Percentiles rank a stretch among this genome's conserved stretches.
Evolutionary conservation across 1,140 invertebrate genomes (phyloP).

Genomic region (Holotrichia oblita): DNA sequence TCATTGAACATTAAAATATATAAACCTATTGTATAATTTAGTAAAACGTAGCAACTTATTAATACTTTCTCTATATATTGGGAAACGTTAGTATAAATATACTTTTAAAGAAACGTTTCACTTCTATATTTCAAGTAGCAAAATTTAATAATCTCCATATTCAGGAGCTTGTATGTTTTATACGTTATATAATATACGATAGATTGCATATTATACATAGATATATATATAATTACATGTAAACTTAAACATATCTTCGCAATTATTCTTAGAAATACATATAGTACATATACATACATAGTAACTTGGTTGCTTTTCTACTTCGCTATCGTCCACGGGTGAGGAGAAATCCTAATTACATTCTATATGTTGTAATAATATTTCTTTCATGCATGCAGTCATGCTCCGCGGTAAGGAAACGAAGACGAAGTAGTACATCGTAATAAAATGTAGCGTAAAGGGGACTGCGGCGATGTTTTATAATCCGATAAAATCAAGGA

Average conservation of each 20-base stretch:
- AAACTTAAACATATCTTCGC: neutral
- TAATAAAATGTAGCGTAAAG: neutral
- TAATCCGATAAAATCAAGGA: neutral
- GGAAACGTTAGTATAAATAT: no score
- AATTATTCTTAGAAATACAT: neutral
- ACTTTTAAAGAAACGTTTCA: no score
- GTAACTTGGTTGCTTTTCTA: neutral
- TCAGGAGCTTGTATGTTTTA: no score
- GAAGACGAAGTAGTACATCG: neutral
- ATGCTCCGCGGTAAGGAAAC: neutral
- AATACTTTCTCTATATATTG: no score
- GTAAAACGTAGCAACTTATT: no score
- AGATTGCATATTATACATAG: neutral
- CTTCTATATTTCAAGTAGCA: no score
- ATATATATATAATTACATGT: neutral
- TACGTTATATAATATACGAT: no score
- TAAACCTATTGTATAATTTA: no score
- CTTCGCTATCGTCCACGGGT: neutral
- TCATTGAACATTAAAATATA: no score
- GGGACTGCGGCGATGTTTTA: neutral
- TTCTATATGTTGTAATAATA: neutral
- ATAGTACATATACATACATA: neutral
- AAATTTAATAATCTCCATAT: no score
- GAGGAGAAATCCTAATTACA: slow-evolving; percentile 17
- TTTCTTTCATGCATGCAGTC: neutral